Evolutionary conservation across 2,113 vertebrate genomes (phyloP).

Genomic region (Malurus melanocephalus): DNA sequence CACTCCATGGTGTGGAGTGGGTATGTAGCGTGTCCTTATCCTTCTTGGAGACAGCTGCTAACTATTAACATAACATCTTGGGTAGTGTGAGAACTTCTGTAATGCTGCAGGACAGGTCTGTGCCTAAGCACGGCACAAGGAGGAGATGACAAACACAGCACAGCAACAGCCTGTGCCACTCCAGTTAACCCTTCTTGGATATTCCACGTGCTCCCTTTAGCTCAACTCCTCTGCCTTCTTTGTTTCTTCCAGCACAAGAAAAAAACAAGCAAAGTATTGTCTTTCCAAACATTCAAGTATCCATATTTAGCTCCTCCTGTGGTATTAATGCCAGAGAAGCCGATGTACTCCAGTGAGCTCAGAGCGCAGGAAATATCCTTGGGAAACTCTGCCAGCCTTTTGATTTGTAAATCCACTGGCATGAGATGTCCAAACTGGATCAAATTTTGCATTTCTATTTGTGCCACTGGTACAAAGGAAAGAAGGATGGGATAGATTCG

Average conservation of each 20-base stretch:
- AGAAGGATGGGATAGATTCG: background rate
- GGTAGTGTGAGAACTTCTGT: constrained; percentile 17
- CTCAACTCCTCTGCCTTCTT: background rate
- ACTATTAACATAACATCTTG: constrained; percentile 6
- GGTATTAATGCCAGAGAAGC: constrained; percentile 42
- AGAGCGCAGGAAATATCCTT: background rate
- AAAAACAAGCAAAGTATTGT: constrained; percentile 23
- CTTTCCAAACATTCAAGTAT: constrained; percentile 30
- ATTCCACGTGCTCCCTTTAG: background rate
- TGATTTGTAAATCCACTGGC: constrained; percentile 39
- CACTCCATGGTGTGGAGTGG: background rate
- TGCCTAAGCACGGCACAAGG: background rate
- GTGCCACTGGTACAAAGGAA: constrained; percentile 16
- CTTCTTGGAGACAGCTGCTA: constrained; percentile 1
- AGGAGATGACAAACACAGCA: constrained; percentile 29
- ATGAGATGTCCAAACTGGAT: background rate
- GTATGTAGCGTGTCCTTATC: background rate
- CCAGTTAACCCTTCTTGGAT: constrained; percentile 32
- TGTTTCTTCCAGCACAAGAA: background rate
- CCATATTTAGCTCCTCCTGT: constrained; percentile 52
- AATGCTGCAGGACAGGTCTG: constrained; percentile 59
- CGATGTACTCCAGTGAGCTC: constrained; percentile 23
- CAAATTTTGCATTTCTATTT: constrained; percentile 38
- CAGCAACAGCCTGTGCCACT: background rate
- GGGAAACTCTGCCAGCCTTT: constrained; percentile 23